Evolutionary conservation across 37 sponge, comb jelly and placozoan species (phyloP).

Genomic region (Haliclona indistincta): DNA sequence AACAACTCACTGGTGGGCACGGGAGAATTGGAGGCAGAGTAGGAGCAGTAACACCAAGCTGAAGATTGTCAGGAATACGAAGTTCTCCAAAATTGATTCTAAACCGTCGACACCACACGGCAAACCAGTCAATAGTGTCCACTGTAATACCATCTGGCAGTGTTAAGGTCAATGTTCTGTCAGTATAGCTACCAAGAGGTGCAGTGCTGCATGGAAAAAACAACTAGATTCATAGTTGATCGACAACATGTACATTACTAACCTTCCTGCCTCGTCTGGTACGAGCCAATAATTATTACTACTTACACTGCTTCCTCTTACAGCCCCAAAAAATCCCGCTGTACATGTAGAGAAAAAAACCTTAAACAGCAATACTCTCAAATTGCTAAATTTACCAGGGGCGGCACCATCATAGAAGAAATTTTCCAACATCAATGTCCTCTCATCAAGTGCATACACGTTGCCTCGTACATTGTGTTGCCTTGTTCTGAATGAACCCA

Average conservation of each 20-base stretch:
- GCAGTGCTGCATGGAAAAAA: not conserved
- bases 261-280: constrained; percentile 5
- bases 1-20: constrained; percentile 1
- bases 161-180: not conserved
- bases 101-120: constrained; percentile 10
- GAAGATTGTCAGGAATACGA: not conserved
- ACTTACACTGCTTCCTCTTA: not conserved
- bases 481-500: not conserved
- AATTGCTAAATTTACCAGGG: constrained; percentile 9
- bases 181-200: not conserved
- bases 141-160: constrained; percentile 14
- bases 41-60: not conserved
- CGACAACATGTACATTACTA: not conserved
- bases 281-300: not conserved
- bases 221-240: too few relatives aligned
- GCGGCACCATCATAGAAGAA: constrained; percentile 27
- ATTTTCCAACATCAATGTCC: not conserved
- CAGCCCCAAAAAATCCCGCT: not conserved
- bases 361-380: not conserved
- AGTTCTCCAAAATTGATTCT: constrained; percentile 5
- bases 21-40: not conserved
- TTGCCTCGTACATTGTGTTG: constrained; percentile 12
- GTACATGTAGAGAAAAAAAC: not conserved
- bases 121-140: constrained; percentile 5
- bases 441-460: constrained; percentile 6